Evolutionary conservation across 2,888 invertebrate species (phyloP), one percentile per base, ranked within the genome.

Genomic region (Zonitis immaculata): DNA sequence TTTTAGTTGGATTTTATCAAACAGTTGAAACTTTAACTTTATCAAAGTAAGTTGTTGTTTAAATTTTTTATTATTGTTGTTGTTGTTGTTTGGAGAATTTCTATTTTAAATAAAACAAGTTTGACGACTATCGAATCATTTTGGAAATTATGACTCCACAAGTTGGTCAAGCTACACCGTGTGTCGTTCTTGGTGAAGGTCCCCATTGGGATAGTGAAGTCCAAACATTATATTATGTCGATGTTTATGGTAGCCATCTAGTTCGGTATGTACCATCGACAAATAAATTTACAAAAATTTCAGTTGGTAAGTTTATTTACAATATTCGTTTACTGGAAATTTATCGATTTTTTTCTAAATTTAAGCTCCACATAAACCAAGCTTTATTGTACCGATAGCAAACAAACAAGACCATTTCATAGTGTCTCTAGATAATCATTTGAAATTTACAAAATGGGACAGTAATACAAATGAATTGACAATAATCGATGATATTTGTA

Each of bases 151-250:
- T 18, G 43, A 49, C 56, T 20, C 59, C 57, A 12, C 46, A 20
- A 32, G 50, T 51, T 3, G 71, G 80, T 26, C 73, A 75, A 55
- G 68, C 73, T 32, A 76, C 44, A 44, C 27, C 25, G 20, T 78
- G 80, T 1, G 76, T 80, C 60, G 72, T 76, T 65, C 75, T 87
- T 43, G 87, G 87, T 54, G 88, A 88, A 74, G 87, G 87, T 11
- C 88, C 88, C 0, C 86, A 87, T 69, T 88, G 87, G 87, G 84
- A 85, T 71, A 74, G 76, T 32, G 73, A 71, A 25, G 78, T 79
- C 32, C 82, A 85, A 68, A 81, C 77, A 45, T 76, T 88, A 5
- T 87, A 84, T 75, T 86, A 80, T 71, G 84, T 87, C 58, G 86
- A 87, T 72, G 82, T 87, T 58, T 64, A 67, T 22, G 67, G 66